Evolutionary conservation across 2,888 invertebrate species (phyloP), one percentile per base, ranked within the genome.

Genomic region (Tenodera sinensis): DNA sequence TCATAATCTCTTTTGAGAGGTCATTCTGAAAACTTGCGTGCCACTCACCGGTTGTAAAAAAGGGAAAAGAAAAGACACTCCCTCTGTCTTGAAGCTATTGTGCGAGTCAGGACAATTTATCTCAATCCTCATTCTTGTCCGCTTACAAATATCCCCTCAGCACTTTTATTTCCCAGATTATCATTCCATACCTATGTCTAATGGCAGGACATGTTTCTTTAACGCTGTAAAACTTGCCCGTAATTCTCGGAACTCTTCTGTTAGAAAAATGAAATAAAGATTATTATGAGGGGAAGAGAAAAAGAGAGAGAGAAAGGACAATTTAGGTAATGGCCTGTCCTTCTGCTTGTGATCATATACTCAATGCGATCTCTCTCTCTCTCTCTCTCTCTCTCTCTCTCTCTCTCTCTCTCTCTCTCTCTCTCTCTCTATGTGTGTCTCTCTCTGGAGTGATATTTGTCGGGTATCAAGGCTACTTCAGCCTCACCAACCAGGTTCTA

Each of bases 241-340:
- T 86, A 86, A 86, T 86, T 81, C 54, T 86, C 12, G 81, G 28
- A 81, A 54, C 28, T 14, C 14, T 28, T 15, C 81, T 83, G 28
- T 83, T 14, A 83, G 20, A 3, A 71, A 20, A 71, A 83, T 30
- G 28, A 83, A 83, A 83, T 30, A 28, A 82, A 87, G 82, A 87
- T 71, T 82, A 82, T 82, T 28, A 83, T 28, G 83, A 83, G 28
- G n/a, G 83, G 12, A 25, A 6, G 83, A 28, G 83, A 12, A 28
- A 15, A 25, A 6, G 83, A 28, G 83, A 12, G 83, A 15, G 8
- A 83, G 83, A 28, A 12, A 2, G 14, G 54, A 85, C 47, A 85
- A 85, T 85, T 85, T 47, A 85, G 85, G 42, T 47, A 85, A 85
- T 85, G n/a, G 85, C 85, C 20, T 47, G 85, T 84, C 84, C 15